These are phyloP conservation scores for Ophiothrix spiculata DNA, from an alignment of 35 echinoderm and acorn worm species.

Conservation along the genomic window DNA sequence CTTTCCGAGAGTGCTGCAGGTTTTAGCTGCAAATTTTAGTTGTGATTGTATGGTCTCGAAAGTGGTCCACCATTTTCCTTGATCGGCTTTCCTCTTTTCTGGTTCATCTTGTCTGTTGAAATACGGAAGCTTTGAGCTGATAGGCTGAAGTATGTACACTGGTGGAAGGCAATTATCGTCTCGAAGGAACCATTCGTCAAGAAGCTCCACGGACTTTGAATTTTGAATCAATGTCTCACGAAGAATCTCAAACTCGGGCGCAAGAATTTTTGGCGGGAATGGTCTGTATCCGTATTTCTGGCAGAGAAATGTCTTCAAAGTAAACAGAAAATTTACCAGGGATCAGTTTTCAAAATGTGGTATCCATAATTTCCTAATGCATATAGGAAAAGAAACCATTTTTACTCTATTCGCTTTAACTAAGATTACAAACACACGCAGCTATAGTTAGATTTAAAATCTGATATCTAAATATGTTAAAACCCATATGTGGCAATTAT, in stretches of 20 bases:
- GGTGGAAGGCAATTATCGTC: slow-evolving; percentile 64
- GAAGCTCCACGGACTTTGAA: slow-evolving; percentile 1
- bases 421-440: neutral
- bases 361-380: neutral
- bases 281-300: slow-evolving; percentile 67
- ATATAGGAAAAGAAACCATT: neutral
- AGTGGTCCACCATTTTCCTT: slow-evolving; percentile 42
- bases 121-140: slow-evolving; percentile 26
- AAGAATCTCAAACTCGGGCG: slow-evolving; percentile 45
- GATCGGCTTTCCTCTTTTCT: slow-evolving; percentile 11
- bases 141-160: slow-evolving; percentile 63
- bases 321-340: too few relatives aligned
- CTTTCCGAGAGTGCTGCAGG: neutral
- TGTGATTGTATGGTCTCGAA: slow-evolving; percentile 26
- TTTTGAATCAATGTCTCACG: slow-evolving; percentile 27
- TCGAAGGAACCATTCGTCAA: slow-evolving; percentile 59
- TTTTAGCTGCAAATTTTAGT: slow-evolving; percentile 25
- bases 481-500: neutral
- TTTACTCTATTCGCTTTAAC: neutral
- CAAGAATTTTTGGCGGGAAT: slow-evolving; percentile 55
- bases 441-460: neutral
- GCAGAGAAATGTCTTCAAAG: slow-evolving; percentile 61
- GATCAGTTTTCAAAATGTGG: neutral
- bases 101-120: slow-evolving; percentile 29
- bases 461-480: neutral